Evolutionary conservation across 2,113 vertebrate species (phyloP).

Genomic region (Stegostoma tigrinum): DNA sequence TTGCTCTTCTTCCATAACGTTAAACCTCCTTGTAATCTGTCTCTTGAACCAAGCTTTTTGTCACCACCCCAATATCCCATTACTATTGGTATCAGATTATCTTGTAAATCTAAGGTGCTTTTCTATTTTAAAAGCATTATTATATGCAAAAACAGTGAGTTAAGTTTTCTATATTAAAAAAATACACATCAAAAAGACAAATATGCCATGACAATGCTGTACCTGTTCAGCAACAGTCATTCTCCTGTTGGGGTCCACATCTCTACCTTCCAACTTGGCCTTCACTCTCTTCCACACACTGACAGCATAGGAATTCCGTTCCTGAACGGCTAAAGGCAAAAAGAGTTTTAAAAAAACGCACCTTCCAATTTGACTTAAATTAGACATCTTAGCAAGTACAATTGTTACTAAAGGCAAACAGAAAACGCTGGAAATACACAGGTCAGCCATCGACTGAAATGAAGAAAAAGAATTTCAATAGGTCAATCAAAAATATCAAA

Average conservation of each 20-base stretch:
- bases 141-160: background rate
- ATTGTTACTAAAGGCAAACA: background rate
- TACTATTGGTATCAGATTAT: background rate
- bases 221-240: conserved; percentile 98
- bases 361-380: background rate
- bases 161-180: background rate
- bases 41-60: background rate
- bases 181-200: background rate
- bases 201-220: background rate
- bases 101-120: background rate
- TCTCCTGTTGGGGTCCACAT: conserved; percentile 89
- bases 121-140: conserved; percentile 1
- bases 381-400: background rate
- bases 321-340: conserved; percentile 77
- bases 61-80: background rate
- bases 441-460: too few species aligned
- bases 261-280: conserved; percentile 95
- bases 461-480: background rate
- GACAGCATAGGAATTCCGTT: conserved; percentile 96
- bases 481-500: background rate
- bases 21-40: background rate
- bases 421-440: background rate
- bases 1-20: background rate
- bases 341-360: background rate
- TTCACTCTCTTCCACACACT: conserved; percentile 99